phyloP scores from a whole-genome alignment of 2,113 vertebrate genomes.

The Jacana jacana region DNA sequence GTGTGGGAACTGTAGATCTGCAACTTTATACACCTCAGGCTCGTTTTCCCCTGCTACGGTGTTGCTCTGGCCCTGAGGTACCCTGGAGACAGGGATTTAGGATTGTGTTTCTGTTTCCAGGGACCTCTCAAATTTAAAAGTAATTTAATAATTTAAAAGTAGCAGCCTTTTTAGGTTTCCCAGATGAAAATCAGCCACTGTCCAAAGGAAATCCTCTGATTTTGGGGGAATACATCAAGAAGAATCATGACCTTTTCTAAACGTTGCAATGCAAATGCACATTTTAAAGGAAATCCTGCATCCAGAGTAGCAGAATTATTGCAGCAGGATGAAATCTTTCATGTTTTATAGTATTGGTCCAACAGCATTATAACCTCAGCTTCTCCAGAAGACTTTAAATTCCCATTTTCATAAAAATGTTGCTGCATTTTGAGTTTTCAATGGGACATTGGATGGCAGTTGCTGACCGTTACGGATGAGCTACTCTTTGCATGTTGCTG shows the following conservation, averaged over 20 bases:
- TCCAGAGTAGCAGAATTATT: conserved; percentile 1
- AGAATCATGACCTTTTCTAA: not conserved
- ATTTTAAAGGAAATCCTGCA: not conserved
- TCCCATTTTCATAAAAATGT: not conserved
- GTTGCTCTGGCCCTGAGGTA: not conserved
- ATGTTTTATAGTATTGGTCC: not conserved
- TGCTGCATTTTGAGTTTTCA: not conserved
- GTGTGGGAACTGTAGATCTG: not conserved
- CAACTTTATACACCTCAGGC: not conserved
- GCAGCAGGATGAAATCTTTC: not conserved
- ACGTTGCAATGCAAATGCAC: not conserved
- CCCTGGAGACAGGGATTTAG: not conserved
- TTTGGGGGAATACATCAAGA: not conserved
- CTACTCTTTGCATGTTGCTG: not conserved
- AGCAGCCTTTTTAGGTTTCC: not conserved
- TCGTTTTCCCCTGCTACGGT: not conserved
- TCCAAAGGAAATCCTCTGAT: not conserved
- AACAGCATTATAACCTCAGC: not conserved
- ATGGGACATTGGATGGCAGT: not conserved
- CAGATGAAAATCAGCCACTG: not conserved
- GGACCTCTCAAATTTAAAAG: not conserved
- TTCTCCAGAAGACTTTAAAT: conserved; percentile 22
- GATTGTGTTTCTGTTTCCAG: not conserved
- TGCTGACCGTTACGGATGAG: not conserved
- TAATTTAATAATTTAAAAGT: not conserved